phyloP scores from a whole-genome alignment of 2,113 vertebrate genomes.

The Chaenocephalus aceratus region DNA sequence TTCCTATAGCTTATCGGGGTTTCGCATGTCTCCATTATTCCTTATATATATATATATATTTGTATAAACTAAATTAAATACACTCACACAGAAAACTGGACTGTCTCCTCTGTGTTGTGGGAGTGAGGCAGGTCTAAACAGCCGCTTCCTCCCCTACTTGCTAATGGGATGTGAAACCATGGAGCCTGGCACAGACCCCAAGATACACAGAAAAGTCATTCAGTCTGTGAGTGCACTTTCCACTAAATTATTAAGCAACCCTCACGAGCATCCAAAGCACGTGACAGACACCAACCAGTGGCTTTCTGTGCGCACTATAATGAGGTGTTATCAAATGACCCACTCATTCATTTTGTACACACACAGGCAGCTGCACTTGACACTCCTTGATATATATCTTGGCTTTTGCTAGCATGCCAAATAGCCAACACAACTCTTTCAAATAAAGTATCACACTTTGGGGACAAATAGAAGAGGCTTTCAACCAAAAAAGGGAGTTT shows the following conservation, averaged over 20 bases:
- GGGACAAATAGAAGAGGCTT: background rate
- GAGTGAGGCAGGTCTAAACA: background rate
- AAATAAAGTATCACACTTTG: background rate
- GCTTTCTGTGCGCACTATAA: background rate
- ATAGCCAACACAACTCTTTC: background rate
- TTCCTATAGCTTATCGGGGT: too few relatives aligned
- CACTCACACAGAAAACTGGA: background rate
- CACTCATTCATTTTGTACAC: constrained; percentile 12
- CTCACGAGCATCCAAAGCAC: background rate
- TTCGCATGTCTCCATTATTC: too few relatives aligned
- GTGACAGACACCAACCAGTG: background rate
- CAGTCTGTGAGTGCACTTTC: background rate
- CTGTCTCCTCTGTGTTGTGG: background rate
- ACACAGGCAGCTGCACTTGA: constrained; percentile 38
- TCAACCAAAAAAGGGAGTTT: background rate
- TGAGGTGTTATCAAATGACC: background rate
- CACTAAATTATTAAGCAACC: background rate
- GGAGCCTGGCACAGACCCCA: background rate
- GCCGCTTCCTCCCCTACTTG: background rate
- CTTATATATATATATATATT: too few relatives aligned
- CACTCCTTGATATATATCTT: constrained; percentile 16
- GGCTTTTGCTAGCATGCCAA: constrained; percentile 17
- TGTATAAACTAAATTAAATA: background rate
- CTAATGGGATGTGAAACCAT: constrained; percentile 17
- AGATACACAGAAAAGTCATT: background rate